Conservation (phyloP, 1,140 invertebrate species). For the Luehdorfia chinensis region DNA sequence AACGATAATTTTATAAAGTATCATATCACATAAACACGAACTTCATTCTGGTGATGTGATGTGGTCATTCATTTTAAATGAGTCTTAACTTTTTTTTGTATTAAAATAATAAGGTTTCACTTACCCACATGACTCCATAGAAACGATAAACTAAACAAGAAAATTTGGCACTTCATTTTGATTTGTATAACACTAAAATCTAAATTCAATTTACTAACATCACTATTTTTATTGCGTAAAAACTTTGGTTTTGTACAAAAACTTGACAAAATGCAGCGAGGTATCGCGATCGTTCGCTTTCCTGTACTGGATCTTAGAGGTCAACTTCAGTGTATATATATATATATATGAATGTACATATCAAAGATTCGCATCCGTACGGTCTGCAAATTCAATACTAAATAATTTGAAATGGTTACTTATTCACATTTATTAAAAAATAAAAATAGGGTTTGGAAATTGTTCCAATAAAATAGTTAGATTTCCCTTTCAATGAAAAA, state of each 20-base stretch:
- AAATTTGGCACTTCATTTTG: constrained; percentile 34
- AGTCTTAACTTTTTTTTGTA: no score
- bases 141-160: constrained; percentile 23
- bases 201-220: constrained; percentile 24
- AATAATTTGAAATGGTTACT: no score
- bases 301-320: constrained; percentile 53
- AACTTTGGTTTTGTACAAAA: constrained; percentile 11
- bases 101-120: no score
- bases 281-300: constrained; percentile 33
- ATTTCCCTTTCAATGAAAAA: no score
- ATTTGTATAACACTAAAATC: constrained; percentile 9
- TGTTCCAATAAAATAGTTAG: no score
- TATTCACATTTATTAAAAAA: no score
- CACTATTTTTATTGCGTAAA: constrained; percentile 22
- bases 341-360: constrained; percentile 16
- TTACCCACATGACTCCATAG: constrained; percentile 24
- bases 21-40: no score
- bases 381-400: constrained; percentile 23
- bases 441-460: no score
- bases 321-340: constrained; percentile 44
- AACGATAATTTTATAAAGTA: no score
- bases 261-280: constrained; percentile 24
- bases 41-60: no score
- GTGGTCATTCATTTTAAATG: no score
- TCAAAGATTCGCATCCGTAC: constrained; percentile 24